A percentile compares a stretch with the other conserved stretches of the same genome.
Conservation (phyloP, 2,888 invertebrate species). For the Anoncus sp. region DNA sequence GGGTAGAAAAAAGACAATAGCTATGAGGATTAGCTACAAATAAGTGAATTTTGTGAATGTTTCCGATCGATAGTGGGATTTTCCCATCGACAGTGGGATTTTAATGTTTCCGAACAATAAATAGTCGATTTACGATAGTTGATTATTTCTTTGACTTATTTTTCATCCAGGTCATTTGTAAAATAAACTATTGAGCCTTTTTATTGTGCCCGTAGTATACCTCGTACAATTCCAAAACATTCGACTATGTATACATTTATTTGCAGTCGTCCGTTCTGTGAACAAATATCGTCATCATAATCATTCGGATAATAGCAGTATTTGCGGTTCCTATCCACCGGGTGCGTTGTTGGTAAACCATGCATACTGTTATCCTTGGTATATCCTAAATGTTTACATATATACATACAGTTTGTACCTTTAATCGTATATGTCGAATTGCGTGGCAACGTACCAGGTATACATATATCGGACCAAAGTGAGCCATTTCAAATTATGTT, state of each 20-base stretch:
- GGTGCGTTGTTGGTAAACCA: constrained; percentile 39
- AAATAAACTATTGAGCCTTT: not conserved
- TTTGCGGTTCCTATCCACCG: constrained; percentile 31
- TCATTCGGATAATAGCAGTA: constrained; percentile 36
- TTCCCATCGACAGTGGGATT: not conserved
- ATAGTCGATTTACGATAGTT: no score
- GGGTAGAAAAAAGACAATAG: constrained; percentile 7
- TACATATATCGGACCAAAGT: constrained; percentile 12
- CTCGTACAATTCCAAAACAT: not conserved
- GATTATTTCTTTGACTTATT: not conserved
- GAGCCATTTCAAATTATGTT: constrained; percentile 47
- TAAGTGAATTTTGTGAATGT: constrained; percentile 5
- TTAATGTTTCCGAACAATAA: no score
- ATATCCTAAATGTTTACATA: not conserved
- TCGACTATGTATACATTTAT: not conserved
- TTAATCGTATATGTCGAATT: constrained; percentile 30
- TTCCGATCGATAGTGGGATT: not conserved
- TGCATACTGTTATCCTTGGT: constrained; percentile 42
- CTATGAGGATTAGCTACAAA: constrained; percentile 6
- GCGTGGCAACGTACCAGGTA: not conserved
- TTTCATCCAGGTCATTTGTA: not conserved
- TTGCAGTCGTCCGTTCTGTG: constrained; percentile 22
- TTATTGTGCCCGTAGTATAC: not conserved
- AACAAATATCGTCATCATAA: constrained; percentile 40
- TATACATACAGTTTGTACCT: constrained; percentile 25